Conservation (phyloP, 1,140 invertebrate genomes). For the Drosophila nigrodunni region DNA sequence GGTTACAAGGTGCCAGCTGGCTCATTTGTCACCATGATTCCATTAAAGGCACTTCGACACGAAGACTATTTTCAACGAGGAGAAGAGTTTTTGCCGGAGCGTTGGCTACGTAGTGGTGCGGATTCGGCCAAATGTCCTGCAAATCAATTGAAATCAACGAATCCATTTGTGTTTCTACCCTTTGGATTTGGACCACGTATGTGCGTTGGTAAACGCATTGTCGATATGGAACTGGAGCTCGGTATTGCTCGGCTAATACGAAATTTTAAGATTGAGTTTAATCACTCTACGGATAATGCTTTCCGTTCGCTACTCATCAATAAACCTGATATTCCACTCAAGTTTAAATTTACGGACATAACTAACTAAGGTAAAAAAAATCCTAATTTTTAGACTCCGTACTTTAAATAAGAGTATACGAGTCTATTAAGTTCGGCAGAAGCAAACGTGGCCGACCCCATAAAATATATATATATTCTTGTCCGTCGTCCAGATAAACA, state of each 20-base stretch:
- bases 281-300: slow-evolving; percentile 71
- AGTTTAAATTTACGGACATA: slow-evolving; percentile 73
- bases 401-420: too few relatives aligned
- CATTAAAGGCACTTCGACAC: slow-evolving; percentile 78
- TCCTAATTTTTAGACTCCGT: too few relatives aligned
- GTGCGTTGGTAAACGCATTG: slow-evolving; percentile 88
- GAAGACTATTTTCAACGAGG: slow-evolving; percentile 86
- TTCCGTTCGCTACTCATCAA: slow-evolving; percentile 64
- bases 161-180: slow-evolving; percentile 88
- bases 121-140: slow-evolving; percentile 46
- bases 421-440: too few relatives aligned
- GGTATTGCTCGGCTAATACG: slow-evolving; percentile 87
- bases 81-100: slow-evolving; percentile 86
- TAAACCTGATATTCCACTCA: slow-evolving; percentile 71
- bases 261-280: slow-evolving; percentile 86
- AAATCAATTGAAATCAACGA: slow-evolving; percentile 77
- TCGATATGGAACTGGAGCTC: slow-evolving; percentile 89
- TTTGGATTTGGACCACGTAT: slow-evolving; percentile 88
- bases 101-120: slow-evolving; percentile 85
- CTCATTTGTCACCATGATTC: slow-evolving; percentile 85
- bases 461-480: too few relatives aligned
- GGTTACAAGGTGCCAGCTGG: slow-evolving; percentile 88
- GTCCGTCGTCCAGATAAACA: too few relatives aligned
- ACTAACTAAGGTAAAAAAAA: slow-evolving; percentile 28
- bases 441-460: too few relatives aligned